Base-by-base conservation (phyloP, 2,113 vertebrate species). In the Myodes glareolus region DNA sequence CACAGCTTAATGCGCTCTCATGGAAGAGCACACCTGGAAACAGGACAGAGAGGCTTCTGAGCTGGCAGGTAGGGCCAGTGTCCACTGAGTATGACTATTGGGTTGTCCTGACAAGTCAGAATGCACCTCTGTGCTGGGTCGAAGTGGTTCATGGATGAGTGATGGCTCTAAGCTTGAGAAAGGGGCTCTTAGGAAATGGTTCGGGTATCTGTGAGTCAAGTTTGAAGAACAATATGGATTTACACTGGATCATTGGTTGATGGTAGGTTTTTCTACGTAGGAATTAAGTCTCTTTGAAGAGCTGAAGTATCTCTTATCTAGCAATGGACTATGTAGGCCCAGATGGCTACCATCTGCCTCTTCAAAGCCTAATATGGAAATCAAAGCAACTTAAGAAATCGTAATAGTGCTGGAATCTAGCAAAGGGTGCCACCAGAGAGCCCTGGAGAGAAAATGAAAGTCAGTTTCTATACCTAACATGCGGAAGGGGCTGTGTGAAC, bases 381-480 rank as follows among this genome's bases (percentile, higher is more conserved):
- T 80, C 94, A 96, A 93, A 94, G 65, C 47, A 13, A 80, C 45
- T 42, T 78, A 92, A 84, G 94, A 84, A 92, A 21, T 84, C 84
- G 86, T 75, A 13, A 12, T 19, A 7, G n/a, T 16, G n/a, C 76
- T 78, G 93, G 93, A 80, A 82, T 91, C 45, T 52, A 80, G 81
- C 94, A 72, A 84, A 81, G 45, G 45, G 39, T 33, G n/a, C 72
- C 47, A 47, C n/a, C 61, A 77, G 78, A n/a, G 42, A 45, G 52
- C 75, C 75, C 8, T 55, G 33, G 9, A 6, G 4, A n/a, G 50
- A 75, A 81, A 52, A 52, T 61, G 36, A 77, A 72, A 87, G 33
- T 45, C 88, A 47, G 16, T 73, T 72, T 84, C 90, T 65, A 45
- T 3, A 27, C 25, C 39, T 21, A 33, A 65, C 16, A 29, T 33